A percentile compares a stretch with the other conserved stretches of the same genome.
Evolutionary conservation across 2,888 invertebrate species (phyloP).

Genomic region (Myathropa florea): DNA sequence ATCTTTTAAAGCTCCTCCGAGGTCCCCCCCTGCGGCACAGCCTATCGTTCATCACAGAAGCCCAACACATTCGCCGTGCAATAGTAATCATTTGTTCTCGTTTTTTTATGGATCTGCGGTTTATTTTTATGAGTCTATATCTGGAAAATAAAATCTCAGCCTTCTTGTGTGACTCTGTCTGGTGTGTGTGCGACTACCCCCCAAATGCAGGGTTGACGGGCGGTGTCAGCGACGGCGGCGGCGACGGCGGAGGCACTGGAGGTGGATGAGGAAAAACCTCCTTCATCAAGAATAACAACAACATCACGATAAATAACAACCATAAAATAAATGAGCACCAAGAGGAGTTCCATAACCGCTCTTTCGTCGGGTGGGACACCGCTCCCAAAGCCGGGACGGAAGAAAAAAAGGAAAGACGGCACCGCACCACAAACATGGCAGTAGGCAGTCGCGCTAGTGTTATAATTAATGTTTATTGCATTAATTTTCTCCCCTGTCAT

Average conservation of each 20-base stretch:
- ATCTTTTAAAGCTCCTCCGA: constrained; percentile 16
- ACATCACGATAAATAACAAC: constrained; percentile 68
- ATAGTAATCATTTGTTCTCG: constrained; percentile 39
- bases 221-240: too few relatives aligned
- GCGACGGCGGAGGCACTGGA: neutral
- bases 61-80: neutral
- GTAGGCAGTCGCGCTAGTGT: constrained; percentile 71
- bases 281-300: constrained; percentile 44
- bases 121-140: constrained; percentile 64
- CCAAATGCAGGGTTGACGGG: too few relatives aligned
- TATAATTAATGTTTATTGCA: constrained; percentile 71
- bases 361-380: constrained; percentile 17
- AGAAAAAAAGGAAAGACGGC: constrained; percentile 20
- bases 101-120: constrained; percentile 31
- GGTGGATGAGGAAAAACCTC: constrained; percentile 7
- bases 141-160: constrained; percentile 59
- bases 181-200: neutral
- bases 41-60: neutral
- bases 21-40: neutral
- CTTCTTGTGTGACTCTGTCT: neutral
- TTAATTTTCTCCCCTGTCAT: constrained; percentile 71
- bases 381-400: constrained; percentile 9
- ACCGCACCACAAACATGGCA: constrained; percentile 65
- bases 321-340: constrained; percentile 68
- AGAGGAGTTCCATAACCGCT: constrained; percentile 46